A percentile compares a stretch with the other conserved stretches of the same genome.
Conservation (phyloP, 2,113 vertebrate genomes). For the Sus scrofa region T2T-Sscrofa CM000815.6:64842501-64843000, state of each 20-base stretch:
- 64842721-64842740: neutral
- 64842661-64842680: neutral
- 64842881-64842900: neutral
- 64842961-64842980: neutral
- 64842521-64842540: no score
- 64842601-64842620: neutral
- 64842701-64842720: neutral
- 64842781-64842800: neutral
- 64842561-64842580: neutral
- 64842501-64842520: no score
- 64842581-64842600: neutral
- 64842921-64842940: neutral
- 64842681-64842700: neutral
- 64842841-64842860: neutral
- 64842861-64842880: neutral
- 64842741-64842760: neutral
- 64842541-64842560: neutral
- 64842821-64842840: neutral
- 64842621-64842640: neutral
- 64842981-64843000: no score
- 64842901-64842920: neutral
- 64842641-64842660: neutral
- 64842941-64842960: neutral
- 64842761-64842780: neutral
- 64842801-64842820: neutral